A percentile compares a stretch with the other conserved stretches of the same genome.
Conservation (phyloP, 2,113 vertebrate genomes). For the Podarcis muralis region DNA sequence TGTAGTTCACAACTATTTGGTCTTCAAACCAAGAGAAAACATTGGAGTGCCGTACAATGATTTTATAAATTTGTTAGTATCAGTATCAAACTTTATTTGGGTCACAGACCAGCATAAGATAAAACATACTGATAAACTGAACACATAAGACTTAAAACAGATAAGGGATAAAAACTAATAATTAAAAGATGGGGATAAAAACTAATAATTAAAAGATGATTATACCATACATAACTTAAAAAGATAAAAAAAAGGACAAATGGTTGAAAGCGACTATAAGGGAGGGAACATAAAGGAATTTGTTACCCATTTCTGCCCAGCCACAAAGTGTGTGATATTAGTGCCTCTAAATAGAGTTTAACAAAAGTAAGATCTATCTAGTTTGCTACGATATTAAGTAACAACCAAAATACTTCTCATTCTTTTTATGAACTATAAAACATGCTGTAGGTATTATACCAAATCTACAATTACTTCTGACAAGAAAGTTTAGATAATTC, state of each 20-base stretch:
- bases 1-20: neutral
- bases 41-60: slow-evolving; percentile 4
- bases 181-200: no score
- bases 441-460: neutral
- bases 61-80: neutral
- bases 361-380: neutral
- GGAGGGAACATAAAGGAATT: no score
- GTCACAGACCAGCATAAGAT: no score
- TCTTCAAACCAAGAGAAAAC: neutral
- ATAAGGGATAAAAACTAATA: no score
- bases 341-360: neutral
- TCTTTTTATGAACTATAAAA: neutral
- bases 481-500: neutral
- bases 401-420: neutral
- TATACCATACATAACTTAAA: no score
- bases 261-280: no score
- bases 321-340: neutral
- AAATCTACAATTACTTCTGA: neutral
- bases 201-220: no score
- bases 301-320: neutral
- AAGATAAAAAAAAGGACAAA: no score
- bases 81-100: no score
- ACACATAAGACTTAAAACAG: no score
- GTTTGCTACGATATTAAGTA: neutral
- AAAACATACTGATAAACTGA: no score